Evolutionary conservation across 2,113 vertebrate species (phyloP), one percentile per base, ranked within the genome.

Genomic region (Notiomystis cincta): DNA sequence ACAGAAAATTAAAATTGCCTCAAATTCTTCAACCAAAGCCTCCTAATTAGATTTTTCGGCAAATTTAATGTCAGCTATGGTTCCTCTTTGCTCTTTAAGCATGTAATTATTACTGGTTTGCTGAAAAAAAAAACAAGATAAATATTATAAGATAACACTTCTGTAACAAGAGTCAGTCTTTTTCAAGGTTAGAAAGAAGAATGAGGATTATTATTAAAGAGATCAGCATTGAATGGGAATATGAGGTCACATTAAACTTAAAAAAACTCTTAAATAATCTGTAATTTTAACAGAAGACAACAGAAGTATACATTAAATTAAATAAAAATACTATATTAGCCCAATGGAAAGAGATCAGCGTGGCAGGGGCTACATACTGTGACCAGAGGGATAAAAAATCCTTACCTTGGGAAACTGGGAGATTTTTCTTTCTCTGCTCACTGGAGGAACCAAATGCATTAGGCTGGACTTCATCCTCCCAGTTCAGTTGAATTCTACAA

Each of bases 371-470:
- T 61, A 54, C 14, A 37, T 16, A 58, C 23, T 35, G 65, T 79
- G 40, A 42, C 15, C 70, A 86, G 27, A 85, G 21, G 4, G 18
- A 88, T 70, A 66, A 89, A 76, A 85, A 89, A 82, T 62, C 11
- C 94, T 93, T 98, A 99, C 99, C 98, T 99, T 98, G 53, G 99
- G 99, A 92, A 99, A 99, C 40, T 95, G 97, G 64, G 96, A 91
- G 85, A 99, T 98, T 93, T 98, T 77, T 61, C 98, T 98, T 97
- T 99, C 98, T 72, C 95, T 98, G 37, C 97, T 98, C 89, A 99
- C 98, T 8, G 98, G 97, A 6, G 98, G 97, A 27, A 95, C 90
- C 64, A 98, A 95, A 51, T 96, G 91, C 88, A 94, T 96, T 81
- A 96, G 94, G 47, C 82, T 96, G 61, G 98, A 96, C 82, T 92